These are phyloP conservation scores for Pollenia griseotomentosa DNA, from an alignment of 2,888 invertebrate species.

Conservation along the genomic window DNA sequence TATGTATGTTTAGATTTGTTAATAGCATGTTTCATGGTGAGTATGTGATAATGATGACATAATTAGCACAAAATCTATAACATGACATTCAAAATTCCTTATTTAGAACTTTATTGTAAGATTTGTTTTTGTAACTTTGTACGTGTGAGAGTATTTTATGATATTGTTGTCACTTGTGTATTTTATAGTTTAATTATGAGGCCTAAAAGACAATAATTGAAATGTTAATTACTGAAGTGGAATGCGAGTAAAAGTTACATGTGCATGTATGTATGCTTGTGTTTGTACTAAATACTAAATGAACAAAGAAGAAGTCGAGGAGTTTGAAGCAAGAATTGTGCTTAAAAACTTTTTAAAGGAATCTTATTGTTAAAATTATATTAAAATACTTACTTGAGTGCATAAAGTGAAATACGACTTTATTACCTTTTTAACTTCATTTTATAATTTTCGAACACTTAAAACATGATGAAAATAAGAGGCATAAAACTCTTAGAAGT, in stretches of 20 bases:
- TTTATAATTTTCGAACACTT: too few relatives aligned
- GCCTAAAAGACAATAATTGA: conserved; percentile 73
- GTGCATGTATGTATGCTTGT: conserved; percentile 14
- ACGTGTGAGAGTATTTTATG: conserved; percentile 45
- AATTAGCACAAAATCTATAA: conserved; percentile 79
- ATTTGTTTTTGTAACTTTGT: conserved; percentile 29
- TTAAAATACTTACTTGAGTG: too few relatives aligned
- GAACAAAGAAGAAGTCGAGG: not conserved
- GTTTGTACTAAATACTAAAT: not conserved
- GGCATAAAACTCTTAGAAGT: too few relatives aligned
- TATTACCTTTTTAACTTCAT: too few relatives aligned
- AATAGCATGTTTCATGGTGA: conserved; percentile 63
- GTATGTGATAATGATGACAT: conserved; percentile 79
- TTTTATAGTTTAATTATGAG: conserved; percentile 73
- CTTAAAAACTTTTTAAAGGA: too few relatives aligned
- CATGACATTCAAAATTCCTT: conserved; percentile 70
- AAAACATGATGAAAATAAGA: too few relatives aligned
- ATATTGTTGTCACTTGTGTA: conserved; percentile 69
- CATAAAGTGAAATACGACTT: too few relatives aligned
- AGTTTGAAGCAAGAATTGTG: too few relatives aligned
- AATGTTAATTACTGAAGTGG: conserved; percentile 74
- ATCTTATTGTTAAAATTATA: too few relatives aligned
- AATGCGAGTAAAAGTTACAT: conserved; percentile 56
- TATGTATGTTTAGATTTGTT: conserved; percentile 1
- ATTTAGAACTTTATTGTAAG: conserved; percentile 57